phyloP scores from a whole-genome alignment of 2,888 invertebrate species.

The Dynastes tityus region DNA sequence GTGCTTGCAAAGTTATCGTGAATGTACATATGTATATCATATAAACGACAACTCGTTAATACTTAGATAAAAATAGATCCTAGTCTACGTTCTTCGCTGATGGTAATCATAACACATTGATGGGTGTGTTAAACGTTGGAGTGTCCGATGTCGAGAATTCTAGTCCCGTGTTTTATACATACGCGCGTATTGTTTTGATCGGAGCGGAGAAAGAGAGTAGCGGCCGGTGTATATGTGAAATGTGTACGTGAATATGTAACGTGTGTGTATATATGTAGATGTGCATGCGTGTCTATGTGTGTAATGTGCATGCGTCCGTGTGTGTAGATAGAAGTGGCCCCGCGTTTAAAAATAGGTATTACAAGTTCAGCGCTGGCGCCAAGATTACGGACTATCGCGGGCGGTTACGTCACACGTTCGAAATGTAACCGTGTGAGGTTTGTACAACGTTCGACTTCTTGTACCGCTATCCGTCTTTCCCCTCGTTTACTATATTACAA shows the following conservation, averaged over 20 bases:
- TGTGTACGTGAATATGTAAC: slow-evolving; percentile 31
- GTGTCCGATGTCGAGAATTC: slow-evolving; percentile 37
- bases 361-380: slow-evolving; percentile 74
- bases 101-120: slow-evolving; percentile 36
- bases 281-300: slow-evolving; percentile 14
- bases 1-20: background rate
- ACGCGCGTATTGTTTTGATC: slow-evolving; percentile 18
- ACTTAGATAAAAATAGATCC: slow-evolving; percentile 31
- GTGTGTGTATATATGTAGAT: background rate
- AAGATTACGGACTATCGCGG: slow-evolving; percentile 74
- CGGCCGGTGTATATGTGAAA: slow-evolving; percentile 15
- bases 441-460: slow-evolving; percentile 29
- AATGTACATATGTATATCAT: background rate
- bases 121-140: slow-evolving; percentile 39
- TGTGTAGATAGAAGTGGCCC: slow-evolving; percentile 54
- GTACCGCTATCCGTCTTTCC: slow-evolving; percentile 26
- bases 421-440: slow-evolving; percentile 47
- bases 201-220: slow-evolving; percentile 30
- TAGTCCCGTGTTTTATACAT: slow-evolving; percentile 20
- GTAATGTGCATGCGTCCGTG: slow-evolving; percentile 22
- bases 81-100: slow-evolving; percentile 31
- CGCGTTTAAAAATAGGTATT: slow-evolving; percentile 74
- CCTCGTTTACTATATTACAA: slow-evolving; percentile 3
- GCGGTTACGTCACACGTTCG: slow-evolving; percentile 70
- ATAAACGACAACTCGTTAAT: slow-evolving; percentile 20